Base-by-base conservation (phyloP, 2,113 vertebrate species). In the Hymenochirus boettgeri region DNA sequence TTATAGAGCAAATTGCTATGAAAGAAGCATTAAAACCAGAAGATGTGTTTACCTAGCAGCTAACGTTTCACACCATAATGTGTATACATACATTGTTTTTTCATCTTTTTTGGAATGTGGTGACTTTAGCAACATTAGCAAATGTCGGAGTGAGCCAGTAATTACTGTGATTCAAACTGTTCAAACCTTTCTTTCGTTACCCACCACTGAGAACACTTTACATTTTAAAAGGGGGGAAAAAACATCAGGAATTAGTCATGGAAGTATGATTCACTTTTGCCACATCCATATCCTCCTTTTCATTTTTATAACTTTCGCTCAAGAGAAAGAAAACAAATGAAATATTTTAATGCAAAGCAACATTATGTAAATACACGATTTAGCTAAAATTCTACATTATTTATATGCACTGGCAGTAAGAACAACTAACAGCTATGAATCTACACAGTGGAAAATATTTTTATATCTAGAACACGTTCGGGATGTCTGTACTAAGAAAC, bases 141-240 rank as follows among this genome's bases (percentile, higher is more conserved):
- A 82, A 63, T 84, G 77, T 75, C 42, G 47, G 78, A 80, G 52
- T 69, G 84, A 86, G 80, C 82, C 78, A 79, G 80, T 88, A 86
- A 90, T 87, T 83, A 76, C 78, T 86, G 83, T 93, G 91, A 95
- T 85, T 95, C 91, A 94, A 62, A 72, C 77, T 85, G 82, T 85
- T 87, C 80, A 85, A 81, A 81, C 83, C 73, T 73, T 29, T 80
- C 76, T 85, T 85, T 80, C 84, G 87, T 88, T 78, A 81, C 77
- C 82, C 82, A 83, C 77, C 82, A 85, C 78, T 87, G 88, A 90
- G 88, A 81, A 88, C 82, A 81, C 57, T 80, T 86, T 86, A 86
- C 86, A 84, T 88, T 87, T 80, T 77, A 84, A 52, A 8, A 72
- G 80, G 73, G 64, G 61, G n/a, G n/a, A n/a, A 71, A 62, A 77